A percentile compares a stretch with the other conserved stretches of the same genome.
Conservation (phyloP, 2,888 invertebrate genomes). For the Scaptomyza polygonia region DNA sequence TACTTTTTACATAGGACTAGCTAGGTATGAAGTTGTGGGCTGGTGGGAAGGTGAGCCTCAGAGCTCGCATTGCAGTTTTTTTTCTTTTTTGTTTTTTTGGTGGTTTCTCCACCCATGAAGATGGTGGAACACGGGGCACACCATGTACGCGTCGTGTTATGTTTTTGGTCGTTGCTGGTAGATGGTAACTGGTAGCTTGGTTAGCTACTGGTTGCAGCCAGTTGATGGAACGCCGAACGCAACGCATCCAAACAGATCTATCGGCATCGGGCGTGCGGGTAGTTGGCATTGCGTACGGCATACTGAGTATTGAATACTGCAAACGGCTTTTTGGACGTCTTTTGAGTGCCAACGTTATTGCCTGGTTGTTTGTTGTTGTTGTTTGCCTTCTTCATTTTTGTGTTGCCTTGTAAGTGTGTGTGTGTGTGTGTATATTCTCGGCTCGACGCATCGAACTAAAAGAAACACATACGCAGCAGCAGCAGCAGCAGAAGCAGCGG, state of each 20-base stretch:
- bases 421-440: constrained; percentile 68
- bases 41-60: constrained; percentile 9
- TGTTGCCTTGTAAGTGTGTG: constrained; percentile 57
- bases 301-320: constrained; percentile 59
- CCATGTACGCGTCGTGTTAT: constrained; percentile 61
- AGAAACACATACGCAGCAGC: constrained; percentile 52
- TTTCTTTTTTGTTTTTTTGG: constrained; percentile 53
- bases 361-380: constrained; percentile 35
- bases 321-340: constrained; percentile 83
- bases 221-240: constrained; percentile 81
- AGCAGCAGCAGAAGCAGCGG: background rate
- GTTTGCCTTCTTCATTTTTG: background rate
- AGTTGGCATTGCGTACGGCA: constrained; percentile 72
- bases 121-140: constrained; percentile 7
- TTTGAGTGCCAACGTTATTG: constrained; percentile 83
- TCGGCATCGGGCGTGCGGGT: constrained; percentile 81
- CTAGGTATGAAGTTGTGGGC: constrained; percentile 6
- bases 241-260: constrained; percentile 78
- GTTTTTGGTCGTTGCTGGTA: constrained; percentile 41
- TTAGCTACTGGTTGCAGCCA: constrained; percentile 56
- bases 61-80: constrained; percentile 65
- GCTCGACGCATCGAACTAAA: constrained; percentile 76
- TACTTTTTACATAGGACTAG: constrained; percentile 67
- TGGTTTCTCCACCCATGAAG: constrained; percentile 43
- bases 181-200: constrained; percentile 36